Percentiles rank a stretch among this genome's conserved stretches.
Evolutionary conservation across 2,888 invertebrate genomes (phyloP).

Genomic region (Rosalia funebris): DNA sequence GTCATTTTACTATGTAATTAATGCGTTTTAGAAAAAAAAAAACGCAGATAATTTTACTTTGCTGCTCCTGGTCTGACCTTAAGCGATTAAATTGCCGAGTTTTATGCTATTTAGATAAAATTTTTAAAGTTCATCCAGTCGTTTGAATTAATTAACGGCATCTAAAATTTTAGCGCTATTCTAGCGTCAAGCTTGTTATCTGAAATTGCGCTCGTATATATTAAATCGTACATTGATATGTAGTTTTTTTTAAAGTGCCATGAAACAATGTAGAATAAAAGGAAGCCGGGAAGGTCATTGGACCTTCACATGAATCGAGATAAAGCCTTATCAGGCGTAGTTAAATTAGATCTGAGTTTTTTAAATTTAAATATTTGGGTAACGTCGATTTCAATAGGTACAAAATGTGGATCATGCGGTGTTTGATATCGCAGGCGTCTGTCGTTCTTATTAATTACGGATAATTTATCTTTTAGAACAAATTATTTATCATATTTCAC

Average conservation of each 20-base stretch:
- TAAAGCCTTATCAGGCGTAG: slow-evolving; percentile 16
- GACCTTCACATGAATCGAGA: slow-evolving; percentile 23
- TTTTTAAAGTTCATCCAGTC: too few species aligned
- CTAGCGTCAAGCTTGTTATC: too few species aligned
- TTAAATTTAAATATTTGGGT: slow-evolving; percentile 11
- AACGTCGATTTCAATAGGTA: not conserved
- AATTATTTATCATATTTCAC: not conserved
- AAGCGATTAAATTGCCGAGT: too few species aligned
- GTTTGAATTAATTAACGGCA: too few species aligned
- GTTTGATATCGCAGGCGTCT: not conserved
- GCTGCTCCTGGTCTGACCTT: too few species aligned
- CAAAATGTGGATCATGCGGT: not conserved
- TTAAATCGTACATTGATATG: slow-evolving; percentile 15
- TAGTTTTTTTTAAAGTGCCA: slow-evolving; percentile 8
- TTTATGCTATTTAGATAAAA: too few species aligned
- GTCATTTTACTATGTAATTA: too few species aligned
- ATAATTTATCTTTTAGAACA: not conserved
- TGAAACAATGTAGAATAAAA: slow-evolving; percentile 17
- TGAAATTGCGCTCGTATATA: slow-evolving; percentile 11
- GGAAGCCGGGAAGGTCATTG: slow-evolving; percentile 24
- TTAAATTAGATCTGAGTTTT: slow-evolving; percentile 12
- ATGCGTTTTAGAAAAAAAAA: too few species aligned
- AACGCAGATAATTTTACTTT: too few species aligned
- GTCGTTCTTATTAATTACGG: not conserved
- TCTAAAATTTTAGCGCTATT: too few species aligned